Percentiles rank a stretch among this genome's conserved stretches.
Evolutionary conservation across 2,888 invertebrate species (phyloP).

Genomic region (Netelia virgata): DNA sequence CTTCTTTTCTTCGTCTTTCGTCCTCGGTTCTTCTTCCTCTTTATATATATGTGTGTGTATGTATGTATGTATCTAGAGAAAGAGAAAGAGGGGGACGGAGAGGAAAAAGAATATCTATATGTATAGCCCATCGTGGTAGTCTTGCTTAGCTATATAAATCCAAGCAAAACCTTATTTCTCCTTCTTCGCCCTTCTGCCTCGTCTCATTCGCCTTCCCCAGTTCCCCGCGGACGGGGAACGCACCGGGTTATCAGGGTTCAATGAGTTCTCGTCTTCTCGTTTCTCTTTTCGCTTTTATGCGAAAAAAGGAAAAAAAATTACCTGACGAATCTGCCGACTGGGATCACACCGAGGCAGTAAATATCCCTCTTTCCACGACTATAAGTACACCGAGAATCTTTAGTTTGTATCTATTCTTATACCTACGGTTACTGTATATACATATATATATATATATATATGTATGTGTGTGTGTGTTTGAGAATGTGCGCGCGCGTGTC

Average conservation of each 20-base stretch:
- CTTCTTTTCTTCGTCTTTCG: constrained; percentile 40
- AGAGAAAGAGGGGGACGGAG: too few species aligned
- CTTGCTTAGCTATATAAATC: constrained; percentile 45
- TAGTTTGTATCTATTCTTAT: constrained; percentile 33
- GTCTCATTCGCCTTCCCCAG: constrained; percentile 47
- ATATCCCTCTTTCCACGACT: constrained; percentile 74
- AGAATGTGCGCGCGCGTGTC: not conserved
- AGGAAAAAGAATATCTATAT: constrained; percentile 20
- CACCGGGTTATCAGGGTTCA: constrained; percentile 68
- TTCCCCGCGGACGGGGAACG: constrained; percentile 43
- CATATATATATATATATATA: not conserved
- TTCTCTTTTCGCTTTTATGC: constrained; percentile 43
- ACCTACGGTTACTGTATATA: constrained; percentile 7
- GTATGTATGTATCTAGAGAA: constrained; percentile 42
- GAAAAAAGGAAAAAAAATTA: constrained; percentile 39
- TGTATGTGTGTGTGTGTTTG: not conserved
- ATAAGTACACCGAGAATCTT: constrained; percentile 38
- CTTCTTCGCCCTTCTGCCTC: constrained; percentile 68
- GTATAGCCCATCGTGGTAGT: constrained; percentile 38
- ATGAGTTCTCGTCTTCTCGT: constrained; percentile 70
- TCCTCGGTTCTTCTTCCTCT: constrained; percentile 64
- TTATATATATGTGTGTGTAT: constrained; percentile 55
- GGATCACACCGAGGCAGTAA: constrained; percentile 78
- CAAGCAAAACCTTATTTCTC: constrained; percentile 71
- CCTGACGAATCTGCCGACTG: constrained; percentile 77